phyloP scores from a whole-genome alignment of 2,888 invertebrate genomes.

The Eubasilissa splendida region DNA sequence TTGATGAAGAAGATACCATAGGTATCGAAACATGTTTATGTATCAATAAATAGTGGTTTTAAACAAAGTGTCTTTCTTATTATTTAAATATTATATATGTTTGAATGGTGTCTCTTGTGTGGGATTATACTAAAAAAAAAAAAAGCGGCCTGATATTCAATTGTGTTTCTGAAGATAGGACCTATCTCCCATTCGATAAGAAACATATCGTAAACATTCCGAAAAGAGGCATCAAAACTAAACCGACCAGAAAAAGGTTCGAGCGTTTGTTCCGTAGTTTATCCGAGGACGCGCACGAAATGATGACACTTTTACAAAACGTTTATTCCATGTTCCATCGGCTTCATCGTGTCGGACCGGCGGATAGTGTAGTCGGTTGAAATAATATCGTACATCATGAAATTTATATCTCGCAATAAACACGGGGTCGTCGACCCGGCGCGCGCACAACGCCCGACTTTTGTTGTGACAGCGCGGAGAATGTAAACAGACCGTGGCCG shows the following conservation, averaged over 20 bases:
- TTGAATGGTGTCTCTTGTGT: too few relatives aligned
- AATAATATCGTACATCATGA: slow-evolving; percentile 42
- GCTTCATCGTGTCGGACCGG: not conserved
- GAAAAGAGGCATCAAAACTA: not conserved
- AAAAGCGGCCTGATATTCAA: slow-evolving; percentile 7
- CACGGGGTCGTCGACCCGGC: slow-evolving; percentile 24
- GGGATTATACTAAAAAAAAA: too few relatives aligned
- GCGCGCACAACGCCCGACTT: slow-evolving; percentile 3
- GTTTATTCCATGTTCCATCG: not conserved
- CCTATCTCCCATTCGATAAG: slow-evolving; percentile 28
- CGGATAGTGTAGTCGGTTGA: not conserved
- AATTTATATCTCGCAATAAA: slow-evolving; percentile 45
- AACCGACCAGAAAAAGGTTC: slow-evolving; percentile 1
- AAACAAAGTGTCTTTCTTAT: too few relatives aligned
- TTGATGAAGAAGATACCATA: too few relatives aligned
- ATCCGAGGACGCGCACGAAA: not conserved
- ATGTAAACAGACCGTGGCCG: slow-evolving; percentile 23
- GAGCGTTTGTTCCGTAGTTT: not conserved
- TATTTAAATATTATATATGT: too few relatives aligned
- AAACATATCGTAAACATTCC: not conserved
- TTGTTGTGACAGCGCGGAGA: slow-evolving; percentile 33
- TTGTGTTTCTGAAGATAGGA: slow-evolving; percentile 27
- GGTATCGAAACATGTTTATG: too few relatives aligned
- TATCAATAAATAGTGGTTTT: too few relatives aligned
- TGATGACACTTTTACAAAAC: not conserved